Base-by-base conservation (phyloP, 2,888 invertebrate species). In the Endotricha flammealis region DNA sequence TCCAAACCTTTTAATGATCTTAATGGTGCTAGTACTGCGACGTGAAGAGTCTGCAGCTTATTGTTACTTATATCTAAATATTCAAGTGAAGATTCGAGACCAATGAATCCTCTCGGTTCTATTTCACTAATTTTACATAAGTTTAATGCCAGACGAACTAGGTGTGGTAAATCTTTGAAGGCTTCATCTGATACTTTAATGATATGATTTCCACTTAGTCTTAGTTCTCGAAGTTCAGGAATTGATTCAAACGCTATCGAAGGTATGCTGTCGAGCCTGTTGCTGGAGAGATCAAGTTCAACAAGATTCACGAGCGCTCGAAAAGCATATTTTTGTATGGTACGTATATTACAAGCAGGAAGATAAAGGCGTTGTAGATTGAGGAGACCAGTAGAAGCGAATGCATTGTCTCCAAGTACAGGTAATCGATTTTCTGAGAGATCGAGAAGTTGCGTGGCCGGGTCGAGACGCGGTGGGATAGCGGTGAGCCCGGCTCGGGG, bases 311-410 rank as follows among this genome's bases (percentile, higher is more conserved):
- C 93, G 17, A 95, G 89, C 52, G 92, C 91, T 49, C 92, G 88
- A 74, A 95, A 95, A 2, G 94, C 92, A 65, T 90, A 90, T 36
- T 90, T 89, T 50, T 93, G 92, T 48, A 95, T 88, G 0, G 85
- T 77, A 52, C 91, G 90, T 41, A 95, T 78, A 30, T 89, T 88
- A 67, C 95, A 95, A 40, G 90, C 88, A 17, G 91, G 87, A 52
- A 95, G 80, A 65, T 91, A 93, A 14, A 95, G 90, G 55, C 93
- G 93, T 73, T 95, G 95, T 34, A 95, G 88, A 69, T 95, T 95
- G 32, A 93, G 86, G 38, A 95, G 87, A 46, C 93, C 93, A 7
- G 92, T 91, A 32, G 90, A 85, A 33, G 91, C 90, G 65, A 95
- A 95, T 39, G 92, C 91, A 60, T 93, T 93, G 53, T 91, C 90